phyloP scores from a whole-genome alignment of 1,140 invertebrate species.

The Anoplophora glabripennis region DNA sequence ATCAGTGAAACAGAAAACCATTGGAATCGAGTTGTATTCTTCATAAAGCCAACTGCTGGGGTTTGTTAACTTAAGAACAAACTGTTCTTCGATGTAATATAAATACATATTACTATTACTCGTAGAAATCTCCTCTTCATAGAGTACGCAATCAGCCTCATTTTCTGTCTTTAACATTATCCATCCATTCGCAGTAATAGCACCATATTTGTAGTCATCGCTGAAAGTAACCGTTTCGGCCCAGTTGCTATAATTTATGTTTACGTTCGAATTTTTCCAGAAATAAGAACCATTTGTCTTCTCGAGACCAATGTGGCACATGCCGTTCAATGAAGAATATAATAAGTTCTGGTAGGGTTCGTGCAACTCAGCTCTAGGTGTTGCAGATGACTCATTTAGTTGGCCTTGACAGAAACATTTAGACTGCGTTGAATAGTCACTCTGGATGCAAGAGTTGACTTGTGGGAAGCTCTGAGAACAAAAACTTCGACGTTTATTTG shows the following conservation, averaged over 20 bases:
- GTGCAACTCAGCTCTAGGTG: slow-evolving; percentile 13
- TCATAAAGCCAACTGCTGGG: slow-evolving; percentile 10
- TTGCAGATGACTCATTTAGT: not conserved
- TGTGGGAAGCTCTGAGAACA: slow-evolving; percentile 12
- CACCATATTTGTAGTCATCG: slow-evolving; percentile 8
- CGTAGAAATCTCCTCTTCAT: not conserved
- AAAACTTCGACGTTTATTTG: slow-evolving; percentile 8
- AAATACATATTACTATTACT: slow-evolving; percentile 1
- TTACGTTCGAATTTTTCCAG: slow-evolving; percentile 12
- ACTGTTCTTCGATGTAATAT: not conserved
- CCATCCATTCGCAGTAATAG: slow-evolving; percentile 23
- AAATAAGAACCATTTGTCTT: slow-evolving; percentile 5
- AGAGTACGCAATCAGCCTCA: slow-evolving; percentile 8
- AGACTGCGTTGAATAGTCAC: slow-evolving; percentile 14
- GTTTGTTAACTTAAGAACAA: slow-evolving; percentile 14
- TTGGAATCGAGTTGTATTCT: slow-evolving; percentile 3
- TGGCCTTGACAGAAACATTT: slow-evolving; percentile 25
- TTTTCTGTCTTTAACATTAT: slow-evolving; percentile 1
- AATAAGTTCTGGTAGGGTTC: slow-evolving; percentile 26
- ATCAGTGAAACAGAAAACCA: slow-evolving; percentile 29
- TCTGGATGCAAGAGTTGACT: slow-evolving; percentile 14
- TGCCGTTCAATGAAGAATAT: not conserved
- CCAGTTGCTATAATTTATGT: slow-evolving; percentile 27
- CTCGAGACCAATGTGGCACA: slow-evolving; percentile 22
- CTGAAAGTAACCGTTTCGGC: not conserved